Percentiles rank a stretch among this genome's conserved stretches.
These are phyloP conservation scores for Spinibarbus caldwelli DNA, from an alignment of 2,797 vertebrate species.

Conservation along the genomic window DNA sequence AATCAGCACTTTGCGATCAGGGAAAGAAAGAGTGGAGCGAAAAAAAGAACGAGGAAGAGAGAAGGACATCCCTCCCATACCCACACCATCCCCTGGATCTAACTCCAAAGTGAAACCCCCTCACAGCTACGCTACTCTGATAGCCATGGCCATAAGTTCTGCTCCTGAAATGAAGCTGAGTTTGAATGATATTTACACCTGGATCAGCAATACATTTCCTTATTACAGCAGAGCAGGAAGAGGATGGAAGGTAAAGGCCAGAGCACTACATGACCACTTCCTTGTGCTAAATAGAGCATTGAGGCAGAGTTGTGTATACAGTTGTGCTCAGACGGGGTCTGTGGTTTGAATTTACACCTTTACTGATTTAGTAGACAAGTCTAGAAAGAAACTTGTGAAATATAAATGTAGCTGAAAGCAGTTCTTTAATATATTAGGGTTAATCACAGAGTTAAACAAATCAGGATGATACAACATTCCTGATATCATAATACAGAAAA, in stretches of 20 bases:
- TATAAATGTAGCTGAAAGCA: background rate
- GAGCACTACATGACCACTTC: conserved; percentile 26
- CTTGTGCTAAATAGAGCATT: background rate
- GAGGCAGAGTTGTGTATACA: conserved; percentile 11
- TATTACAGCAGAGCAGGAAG: conserved; percentile 93
- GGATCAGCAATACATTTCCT: conserved; percentile 97
- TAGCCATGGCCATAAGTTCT: conserved; percentile 93
- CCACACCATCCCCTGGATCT: conserved; percentile 64
- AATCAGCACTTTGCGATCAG: conserved; percentile 87
- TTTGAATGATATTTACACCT: conserved; percentile 97
- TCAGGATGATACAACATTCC: background rate
- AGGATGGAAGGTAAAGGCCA: conserved; percentile 92
- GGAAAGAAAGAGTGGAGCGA: conserved; percentile 81
- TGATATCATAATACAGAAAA: background rate
- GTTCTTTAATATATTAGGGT: background rate
- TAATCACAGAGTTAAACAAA: background rate
- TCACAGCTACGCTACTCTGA: conserved; percentile 97
- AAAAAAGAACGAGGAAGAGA: conserved; percentile 83
- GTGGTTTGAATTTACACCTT: background rate
- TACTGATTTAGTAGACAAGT: background rate
- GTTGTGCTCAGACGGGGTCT: background rate
- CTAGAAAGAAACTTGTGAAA: background rate
- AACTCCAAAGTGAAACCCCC: conserved; percentile 88
- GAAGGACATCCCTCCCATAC: conserved; percentile 75
- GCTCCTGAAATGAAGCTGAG: conserved; percentile 93